Evolutionary conservation across 2,113 vertebrate genomes (phyloP).

Genomic region (Galemys pyrenaicus): DNA sequence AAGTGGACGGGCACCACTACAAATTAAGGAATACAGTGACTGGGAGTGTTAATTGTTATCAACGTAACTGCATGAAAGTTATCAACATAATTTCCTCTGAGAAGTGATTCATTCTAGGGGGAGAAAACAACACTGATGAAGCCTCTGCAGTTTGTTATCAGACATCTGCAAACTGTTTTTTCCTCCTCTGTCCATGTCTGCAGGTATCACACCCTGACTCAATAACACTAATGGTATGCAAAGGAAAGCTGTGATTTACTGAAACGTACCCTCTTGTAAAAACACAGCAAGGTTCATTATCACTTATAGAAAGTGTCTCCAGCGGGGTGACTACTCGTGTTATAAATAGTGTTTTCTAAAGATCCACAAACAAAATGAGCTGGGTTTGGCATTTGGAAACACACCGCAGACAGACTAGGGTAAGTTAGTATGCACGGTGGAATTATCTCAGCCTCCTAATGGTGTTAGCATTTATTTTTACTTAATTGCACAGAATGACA

Average conservation of each 20-base stretch:
- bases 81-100: slow-evolving; percentile 61
- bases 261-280: not conserved
- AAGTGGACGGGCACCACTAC: not conserved
- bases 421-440: slow-evolving; percentile 23
- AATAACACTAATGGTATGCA: slow-evolving; percentile 33
- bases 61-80: not conserved
- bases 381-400: slow-evolving; percentile 47
- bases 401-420: not conserved
- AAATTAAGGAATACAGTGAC: not conserved
- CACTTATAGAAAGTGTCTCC: slow-evolving; percentile 62
- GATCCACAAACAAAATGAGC: slow-evolving; percentile 25
- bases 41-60: slow-evolving; percentile 33
- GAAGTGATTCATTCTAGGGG: slow-evolving; percentile 46
- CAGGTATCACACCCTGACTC: slow-evolving; percentile 33
- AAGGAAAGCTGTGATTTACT: slow-evolving; percentile 55
- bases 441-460: slow-evolving; percentile 34
- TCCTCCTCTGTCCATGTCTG: not conserved
- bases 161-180: not conserved
- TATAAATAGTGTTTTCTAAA: slow-evolving; percentile 70
- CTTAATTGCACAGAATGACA: slow-evolving; percentile 61
- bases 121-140: not conserved
- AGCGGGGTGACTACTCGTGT: slow-evolving; percentile 54
- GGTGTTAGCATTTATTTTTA: slow-evolving; percentile 7
- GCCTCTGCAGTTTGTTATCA: not conserved
- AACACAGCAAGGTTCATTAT: slow-evolving; percentile 66